Evolutionary conservation across 2,888 invertebrate genomes (phyloP), one percentile per base, ranked within the genome.

Genomic region (Gastracanthus pulcherrimus): DNA sequence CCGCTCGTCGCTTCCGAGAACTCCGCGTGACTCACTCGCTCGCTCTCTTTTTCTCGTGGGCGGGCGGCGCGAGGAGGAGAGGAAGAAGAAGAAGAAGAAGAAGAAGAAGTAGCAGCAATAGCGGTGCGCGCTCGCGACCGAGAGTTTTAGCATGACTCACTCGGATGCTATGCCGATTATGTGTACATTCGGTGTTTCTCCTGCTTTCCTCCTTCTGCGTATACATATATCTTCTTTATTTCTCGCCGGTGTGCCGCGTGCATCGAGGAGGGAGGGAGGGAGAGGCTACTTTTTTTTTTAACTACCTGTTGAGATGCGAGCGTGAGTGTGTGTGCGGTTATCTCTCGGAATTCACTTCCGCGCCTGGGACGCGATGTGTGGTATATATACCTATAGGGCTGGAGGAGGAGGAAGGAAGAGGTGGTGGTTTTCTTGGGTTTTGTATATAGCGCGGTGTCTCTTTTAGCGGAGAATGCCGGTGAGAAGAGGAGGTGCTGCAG

Each of bases 101-200:
- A n/a, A n/a, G n/a, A n/a, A n/a, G n/a, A n/a, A n/a, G n/a, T n/a
- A n/a, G n/a, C n/a, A n/a, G n/a, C n/a, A n/a, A n/a, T n/a, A n/a
- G n/a, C n/a, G n/a, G n/a, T n/a, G 41, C 36, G 31, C 31, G 29
- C 19, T n/a, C n/a, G n/a, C n/a, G n/a, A n/a, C n/a, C 11, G 31
- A 62, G 72, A 34, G 62, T n/a, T 5, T 26, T 45, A 19, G 26
- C 3, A 29, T 81, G 76, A 81, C 71, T 81, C 76, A 76, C 26
- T 19, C 71, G 41, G 29, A 66, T 58, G 76, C 58, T 76, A 81
- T 81, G 76, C 29, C 55, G 26, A 34, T 16, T 26, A 9, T 2
- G 51, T 60, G 60, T 34, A 60, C 45, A 67, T 48, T n/a, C 55
- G 34, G 64, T 26, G 9, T 6, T 31, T 60, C 51, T 60, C 58